Base-by-base conservation (phyloP, 2,797 vertebrate genomes). In the Cephalopachus bancanus region DNA sequence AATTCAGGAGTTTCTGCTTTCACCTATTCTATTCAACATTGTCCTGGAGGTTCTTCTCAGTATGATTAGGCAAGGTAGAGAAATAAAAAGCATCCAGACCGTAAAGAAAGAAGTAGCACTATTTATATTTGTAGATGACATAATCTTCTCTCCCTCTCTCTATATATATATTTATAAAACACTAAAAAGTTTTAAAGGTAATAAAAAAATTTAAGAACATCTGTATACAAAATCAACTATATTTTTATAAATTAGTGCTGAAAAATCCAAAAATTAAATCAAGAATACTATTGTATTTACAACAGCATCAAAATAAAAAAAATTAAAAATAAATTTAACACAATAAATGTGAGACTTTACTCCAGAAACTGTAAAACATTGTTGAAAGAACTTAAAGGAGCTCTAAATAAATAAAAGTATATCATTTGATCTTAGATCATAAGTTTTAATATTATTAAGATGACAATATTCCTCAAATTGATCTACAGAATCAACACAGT, bases 211-310 rank as follows among this genome's bases (percentile, higher is more conserved):
- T 81, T 28, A 53, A 55, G 24, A 51, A 33, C 0, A 7, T 72
- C 37, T 96, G 28, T 28, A 19, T 44, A 17, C 4, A 51, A 72
- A 91, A 59, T 37, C 64, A 37, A 79, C 17, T 57, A 7, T 30
- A 76, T 57, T 71, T 89, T 44, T 59, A 76, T 86, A n/a, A 1
- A 15, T 11, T 16, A 26, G 9, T 65, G n/a, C 60, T 60, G 15
- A 67, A 59, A 90, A 81, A 80, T 14, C 24, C 20, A 57, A 85
- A 94, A 22, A 51, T 89, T 28, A 78, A 83, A 83, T 19, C 91
- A 44, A 24, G 33, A 76, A 74, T 37, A 65, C 5, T 19, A 26
- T 79, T 67, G 15, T 7, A 71, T 75, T 83, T 62, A 62, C 20
- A 88, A 79, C 19, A 49, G 10, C 51, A 80, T n/a, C 60, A 11